A percentile compares a stretch with the other conserved stretches of the same genome.
These are phyloP conservation scores for Cavia aperea DNA, from an alignment of 2,113 vertebrate genomes.

Conservation along the genomic window DNA sequence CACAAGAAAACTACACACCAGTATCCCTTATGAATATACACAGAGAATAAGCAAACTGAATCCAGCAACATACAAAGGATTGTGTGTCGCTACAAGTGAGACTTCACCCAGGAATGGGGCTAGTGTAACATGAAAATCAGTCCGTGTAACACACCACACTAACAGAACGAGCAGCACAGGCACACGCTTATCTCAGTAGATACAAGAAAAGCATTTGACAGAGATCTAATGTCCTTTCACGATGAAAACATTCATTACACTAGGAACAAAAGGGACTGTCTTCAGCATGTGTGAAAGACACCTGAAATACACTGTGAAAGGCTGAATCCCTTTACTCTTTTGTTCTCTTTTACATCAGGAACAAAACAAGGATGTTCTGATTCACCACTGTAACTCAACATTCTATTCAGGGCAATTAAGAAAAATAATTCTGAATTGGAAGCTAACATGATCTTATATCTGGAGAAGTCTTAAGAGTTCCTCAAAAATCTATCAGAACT, in stretches of 20 bases:
- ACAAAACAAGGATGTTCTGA: background rate
- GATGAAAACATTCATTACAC: background rate
- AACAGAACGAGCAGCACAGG: background rate
- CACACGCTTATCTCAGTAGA: background rate
- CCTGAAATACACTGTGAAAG: background rate
- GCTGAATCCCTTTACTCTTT: background rate
- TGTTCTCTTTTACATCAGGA: background rate
- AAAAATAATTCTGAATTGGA: background rate
- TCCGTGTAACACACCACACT: background rate
- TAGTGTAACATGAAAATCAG: background rate
- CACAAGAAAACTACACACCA: background rate
- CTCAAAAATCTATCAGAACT: background rate
- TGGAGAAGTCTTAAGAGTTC: background rate
- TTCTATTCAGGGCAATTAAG: background rate
- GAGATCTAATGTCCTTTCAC: background rate
- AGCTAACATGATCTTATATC: background rate
- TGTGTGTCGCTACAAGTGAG: background rate
- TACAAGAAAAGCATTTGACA: background rate
- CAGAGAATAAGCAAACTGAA: background rate
- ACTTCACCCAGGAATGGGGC: background rate
- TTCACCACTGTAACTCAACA: background rate
- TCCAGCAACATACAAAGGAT: background rate
- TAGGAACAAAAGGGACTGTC: background rate
- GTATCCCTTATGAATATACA: background rate
- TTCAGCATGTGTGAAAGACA: background rate